phyloP scores from a whole-genome alignment of 1,140 invertebrate species.

The Diorhabda carinulata region DNA sequence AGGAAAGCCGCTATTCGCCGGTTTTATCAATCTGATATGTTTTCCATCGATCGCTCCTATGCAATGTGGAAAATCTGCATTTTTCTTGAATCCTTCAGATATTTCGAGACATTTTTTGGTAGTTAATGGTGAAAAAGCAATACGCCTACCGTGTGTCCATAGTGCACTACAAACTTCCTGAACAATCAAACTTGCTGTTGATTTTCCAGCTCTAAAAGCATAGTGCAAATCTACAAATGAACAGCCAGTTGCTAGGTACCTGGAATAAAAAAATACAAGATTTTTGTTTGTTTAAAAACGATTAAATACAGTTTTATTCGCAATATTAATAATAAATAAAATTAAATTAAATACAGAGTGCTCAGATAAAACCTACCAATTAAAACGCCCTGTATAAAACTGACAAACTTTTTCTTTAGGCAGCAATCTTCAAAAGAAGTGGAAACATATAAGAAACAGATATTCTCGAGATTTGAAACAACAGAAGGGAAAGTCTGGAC shows the following conservation, averaged over 20 bases:
- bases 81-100: not conserved
- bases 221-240: slow-evolving; percentile 35
- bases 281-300: no score
- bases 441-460: slow-evolving; percentile 12
- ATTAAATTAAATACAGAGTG: no score
- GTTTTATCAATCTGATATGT: no score
- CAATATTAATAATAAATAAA: no score
- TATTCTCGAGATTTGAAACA: slow-evolving; percentile 10
- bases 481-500: slow-evolving; percentile 5
- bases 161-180: slow-evolving; percentile 39
- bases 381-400: not conserved
- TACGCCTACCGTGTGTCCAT: slow-evolving; percentile 37
- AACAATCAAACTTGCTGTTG: slow-evolving; percentile 35
- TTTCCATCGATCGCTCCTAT: no score
- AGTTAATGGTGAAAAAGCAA: slow-evolving; percentile 31
- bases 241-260: slow-evolving; percentile 33
- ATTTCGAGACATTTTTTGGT: slow-evolving; percentile 27
- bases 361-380: no score
- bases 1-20: no score
- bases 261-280: no score
- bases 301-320: no score
- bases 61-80: no score
- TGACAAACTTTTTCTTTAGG: slow-evolving; percentile 12
- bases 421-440: slow-evolving; percentile 5
- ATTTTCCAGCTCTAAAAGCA: slow-evolving; percentile 33